Percentiles rank a stretch among this genome's conserved stretches.
Evolutionary conservation across 2,113 vertebrate species (phyloP).

Genomic region (Lagenorhynchus albirostris): DNA sequence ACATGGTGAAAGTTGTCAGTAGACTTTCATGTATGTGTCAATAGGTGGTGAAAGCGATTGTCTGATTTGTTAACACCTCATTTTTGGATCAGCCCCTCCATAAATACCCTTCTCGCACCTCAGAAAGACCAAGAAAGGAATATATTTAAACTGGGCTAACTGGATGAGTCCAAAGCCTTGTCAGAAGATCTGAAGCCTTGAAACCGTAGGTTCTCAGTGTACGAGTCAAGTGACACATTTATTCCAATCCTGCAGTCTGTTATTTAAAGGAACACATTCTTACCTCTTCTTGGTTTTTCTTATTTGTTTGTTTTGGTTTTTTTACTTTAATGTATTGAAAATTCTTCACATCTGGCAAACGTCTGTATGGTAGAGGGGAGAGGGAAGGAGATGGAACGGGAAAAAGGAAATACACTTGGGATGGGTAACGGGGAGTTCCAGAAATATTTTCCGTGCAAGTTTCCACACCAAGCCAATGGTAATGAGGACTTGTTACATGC

Average conservation of each 20-base stretch:
- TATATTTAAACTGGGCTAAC: neutral
- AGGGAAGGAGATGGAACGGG: neutral
- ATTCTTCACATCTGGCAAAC: constrained; percentile 73
- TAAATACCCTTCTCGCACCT: neutral
- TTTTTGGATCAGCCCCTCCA: neutral
- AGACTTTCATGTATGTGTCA: neutral
- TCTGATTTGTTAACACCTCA: constrained; percentile 25
- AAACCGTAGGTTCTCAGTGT: neutral
- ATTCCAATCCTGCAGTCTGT: constrained; percentile 18
- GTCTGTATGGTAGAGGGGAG: neutral
- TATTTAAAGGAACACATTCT: neutral
- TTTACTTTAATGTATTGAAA: constrained; percentile 68
- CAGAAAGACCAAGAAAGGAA: constrained; percentile 19
- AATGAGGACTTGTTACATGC: constrained; percentile 8
- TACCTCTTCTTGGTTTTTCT: neutral
- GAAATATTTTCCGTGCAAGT: constrained; percentile 17
- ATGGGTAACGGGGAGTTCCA: neutral
- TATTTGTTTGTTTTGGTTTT: constrained; percentile 24
- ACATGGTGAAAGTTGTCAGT: neutral
- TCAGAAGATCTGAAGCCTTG: neutral
- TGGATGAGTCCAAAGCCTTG: neutral
- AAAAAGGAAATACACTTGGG: constrained; percentile 14
- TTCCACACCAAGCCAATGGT: constrained; percentile 7
- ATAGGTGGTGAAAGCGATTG: neutral
- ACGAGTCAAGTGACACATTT: neutral